Conservation (phyloP, 2,888 invertebrate species). For the Calameuta filiformis region DNA sequence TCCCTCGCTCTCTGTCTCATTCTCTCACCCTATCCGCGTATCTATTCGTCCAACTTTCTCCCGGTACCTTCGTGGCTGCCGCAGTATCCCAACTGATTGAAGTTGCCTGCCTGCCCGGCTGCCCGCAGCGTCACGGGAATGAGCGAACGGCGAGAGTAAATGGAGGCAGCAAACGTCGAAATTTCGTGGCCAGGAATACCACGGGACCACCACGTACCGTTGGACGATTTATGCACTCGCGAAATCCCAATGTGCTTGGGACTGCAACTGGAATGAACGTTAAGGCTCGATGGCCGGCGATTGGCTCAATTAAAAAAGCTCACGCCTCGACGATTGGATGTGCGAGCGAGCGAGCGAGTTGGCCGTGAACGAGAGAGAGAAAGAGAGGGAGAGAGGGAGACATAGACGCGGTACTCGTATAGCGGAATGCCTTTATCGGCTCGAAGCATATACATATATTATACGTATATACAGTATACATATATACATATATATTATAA, state of each 20-base stretch:
- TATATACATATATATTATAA: not conserved
- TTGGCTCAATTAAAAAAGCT: not conserved
- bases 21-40: conserved; percentile 8
- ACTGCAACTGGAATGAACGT: not conserved
- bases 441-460: not conserved
- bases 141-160: not conserved
- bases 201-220: not conserved
- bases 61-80: not conserved
- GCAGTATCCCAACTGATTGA: not conserved
- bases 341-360: not conserved
- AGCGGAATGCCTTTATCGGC: not conserved
- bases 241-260: not conserved
- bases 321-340: not conserved
- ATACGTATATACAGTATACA: not conserved
- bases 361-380: conserved; percentile 5
- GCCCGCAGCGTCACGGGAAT: not conserved
- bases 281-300: not conserved
- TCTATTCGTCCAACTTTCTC: conserved; percentile 9
- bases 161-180: not conserved
- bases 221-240: not conserved
- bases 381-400: not conserved
- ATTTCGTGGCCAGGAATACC: not conserved
- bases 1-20: conserved; percentile 12
- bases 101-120: not conserved
- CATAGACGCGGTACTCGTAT: not conserved